Conservation (phyloP, 2,113 vertebrate species). For the Lepus timidus region DNA sequence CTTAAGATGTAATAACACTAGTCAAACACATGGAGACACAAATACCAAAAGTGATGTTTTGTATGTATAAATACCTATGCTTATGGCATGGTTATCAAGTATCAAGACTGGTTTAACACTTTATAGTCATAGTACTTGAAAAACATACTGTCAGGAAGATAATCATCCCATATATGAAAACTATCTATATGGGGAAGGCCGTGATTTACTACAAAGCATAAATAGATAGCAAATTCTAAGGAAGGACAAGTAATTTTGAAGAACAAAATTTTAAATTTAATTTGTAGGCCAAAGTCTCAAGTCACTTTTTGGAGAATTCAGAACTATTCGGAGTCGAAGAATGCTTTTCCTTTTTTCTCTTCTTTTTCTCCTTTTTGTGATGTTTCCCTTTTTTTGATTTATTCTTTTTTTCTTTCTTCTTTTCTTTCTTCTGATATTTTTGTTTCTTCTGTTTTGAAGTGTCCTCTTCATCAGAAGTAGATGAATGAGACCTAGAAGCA, state of each 20-base stretch:
- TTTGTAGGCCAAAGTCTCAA: slow-evolving; percentile 78
- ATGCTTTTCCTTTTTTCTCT: slow-evolving; percentile 89
- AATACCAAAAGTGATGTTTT: slow-evolving; percentile 49
- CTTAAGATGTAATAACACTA: slow-evolving; percentile 34
- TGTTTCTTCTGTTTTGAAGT: slow-evolving; percentile 93
- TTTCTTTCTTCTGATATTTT: slow-evolving; percentile 95
- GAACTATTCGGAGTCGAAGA: slow-evolving; percentile 90
- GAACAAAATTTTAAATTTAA: slow-evolving; percentile 31
- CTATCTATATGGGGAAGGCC: slow-evolving; percentile 52
- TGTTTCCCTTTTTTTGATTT: slow-evolving; percentile 92
- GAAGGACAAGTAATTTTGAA: slow-evolving; percentile 62
- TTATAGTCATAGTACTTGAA: slow-evolving; percentile 33
- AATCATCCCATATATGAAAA: slow-evolving; percentile 48
- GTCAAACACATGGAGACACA: slow-evolving; percentile 38
- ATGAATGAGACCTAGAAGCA: slow-evolving; percentile 89
- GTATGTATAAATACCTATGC: neutral
- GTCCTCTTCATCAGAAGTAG: slow-evolving; percentile 90
- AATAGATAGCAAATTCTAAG: slow-evolving; percentile 75
- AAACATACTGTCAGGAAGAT: slow-evolving; percentile 38
- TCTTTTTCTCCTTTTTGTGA: slow-evolving; percentile 92
- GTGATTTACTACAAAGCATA: slow-evolving; percentile 78
- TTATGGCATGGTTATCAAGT: slow-evolving; percentile 34
- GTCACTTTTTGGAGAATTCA: slow-evolving; percentile 91
- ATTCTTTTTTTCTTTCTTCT: slow-evolving; percentile 92
- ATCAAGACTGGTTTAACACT: slow-evolving; percentile 58